phyloP scores from a whole-genome alignment of 2,113 vertebrate genomes.

The Phaetusa simplex region DNA sequence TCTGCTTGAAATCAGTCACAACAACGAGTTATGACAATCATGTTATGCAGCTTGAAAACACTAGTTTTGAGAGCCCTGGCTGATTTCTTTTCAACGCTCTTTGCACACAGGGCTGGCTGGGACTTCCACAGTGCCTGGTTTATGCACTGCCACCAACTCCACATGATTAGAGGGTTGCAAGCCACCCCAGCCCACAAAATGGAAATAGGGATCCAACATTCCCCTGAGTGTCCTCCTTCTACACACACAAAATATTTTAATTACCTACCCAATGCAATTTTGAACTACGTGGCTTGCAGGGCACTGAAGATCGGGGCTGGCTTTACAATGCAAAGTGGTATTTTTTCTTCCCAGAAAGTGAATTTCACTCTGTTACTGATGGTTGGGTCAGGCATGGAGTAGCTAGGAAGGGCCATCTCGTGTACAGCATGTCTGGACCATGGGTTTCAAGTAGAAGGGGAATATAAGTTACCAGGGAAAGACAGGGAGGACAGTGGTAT shows the following conservation, averaged over 20 bases:
- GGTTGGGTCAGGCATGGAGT: background rate
- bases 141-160: background rate
- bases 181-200: background rate
- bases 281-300: background rate
- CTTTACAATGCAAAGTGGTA: background rate
- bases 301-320: background rate
- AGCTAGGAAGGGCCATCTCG: background rate
- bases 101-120: background rate
- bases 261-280: background rate
- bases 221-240: background rate
- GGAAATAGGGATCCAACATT: background rate
- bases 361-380: background rate
- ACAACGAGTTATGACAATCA: background rate
- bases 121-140: background rate
- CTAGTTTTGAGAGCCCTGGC: background rate
- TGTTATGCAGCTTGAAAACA: background rate
- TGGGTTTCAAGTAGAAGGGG: background rate
- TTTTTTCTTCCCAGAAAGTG: background rate
- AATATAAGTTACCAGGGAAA: background rate
- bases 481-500: background rate
- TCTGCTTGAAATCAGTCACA: slow-evolving; percentile 25
- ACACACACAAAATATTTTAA: background rate
- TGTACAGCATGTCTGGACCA: accelerated
- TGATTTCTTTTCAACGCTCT: background rate
- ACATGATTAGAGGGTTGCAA: accelerated